These are phyloP conservation scores for Eira barbara DNA, from an alignment of 2,113 vertebrate species.

Conservation along the genomic window DNA sequence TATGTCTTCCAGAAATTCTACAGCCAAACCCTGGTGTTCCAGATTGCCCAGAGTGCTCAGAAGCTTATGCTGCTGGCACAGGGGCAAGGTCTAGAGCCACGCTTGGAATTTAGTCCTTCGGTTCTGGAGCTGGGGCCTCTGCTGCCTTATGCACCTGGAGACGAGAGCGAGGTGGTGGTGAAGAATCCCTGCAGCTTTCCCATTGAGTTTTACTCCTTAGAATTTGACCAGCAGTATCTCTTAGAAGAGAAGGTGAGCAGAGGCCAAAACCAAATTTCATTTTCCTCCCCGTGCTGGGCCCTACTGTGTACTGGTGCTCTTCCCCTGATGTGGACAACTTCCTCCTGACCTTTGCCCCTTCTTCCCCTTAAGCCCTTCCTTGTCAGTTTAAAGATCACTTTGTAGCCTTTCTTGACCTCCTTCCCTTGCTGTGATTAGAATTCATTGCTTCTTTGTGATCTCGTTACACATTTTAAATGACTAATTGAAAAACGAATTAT, in stretches of 20 bases:
- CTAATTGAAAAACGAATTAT: neutral
- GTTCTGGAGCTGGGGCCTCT: slow-evolving; percentile 85
- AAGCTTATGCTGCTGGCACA: slow-evolving; percentile 78
- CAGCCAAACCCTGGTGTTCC: slow-evolving; percentile 82
- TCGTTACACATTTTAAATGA: neutral
- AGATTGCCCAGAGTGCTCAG: slow-evolving; percentile 82
- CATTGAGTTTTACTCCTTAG: slow-evolving; percentile 93
- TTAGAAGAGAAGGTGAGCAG: slow-evolving; percentile 90
- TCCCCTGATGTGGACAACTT: neutral
- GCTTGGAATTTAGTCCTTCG: slow-evolving; percentile 83
- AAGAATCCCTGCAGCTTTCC: slow-evolving; percentile 91
- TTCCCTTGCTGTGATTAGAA: neutral
- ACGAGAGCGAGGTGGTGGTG: slow-evolving; percentile 83
- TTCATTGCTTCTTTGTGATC: neutral
- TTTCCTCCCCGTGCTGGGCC: neutral
- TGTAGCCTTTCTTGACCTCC: neutral
- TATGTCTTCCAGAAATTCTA: slow-evolving; percentile 84
- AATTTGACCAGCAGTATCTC: slow-evolving; percentile 90
- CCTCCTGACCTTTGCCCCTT: neutral
- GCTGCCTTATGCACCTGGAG: slow-evolving; percentile 80
- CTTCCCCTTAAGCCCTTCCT: neutral
- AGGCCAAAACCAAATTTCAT: neutral
- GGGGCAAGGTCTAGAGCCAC: slow-evolving; percentile 88
- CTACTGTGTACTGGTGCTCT: neutral
- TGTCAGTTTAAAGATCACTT: neutral